A percentile compares a stretch with the other conserved stretches of the same genome.
These are phyloP conservation scores for Dysidea cf. avara DNA, from an alignment of 37 sponge, comb jelly and placozoan species.

Conservation along the genomic window DNA sequence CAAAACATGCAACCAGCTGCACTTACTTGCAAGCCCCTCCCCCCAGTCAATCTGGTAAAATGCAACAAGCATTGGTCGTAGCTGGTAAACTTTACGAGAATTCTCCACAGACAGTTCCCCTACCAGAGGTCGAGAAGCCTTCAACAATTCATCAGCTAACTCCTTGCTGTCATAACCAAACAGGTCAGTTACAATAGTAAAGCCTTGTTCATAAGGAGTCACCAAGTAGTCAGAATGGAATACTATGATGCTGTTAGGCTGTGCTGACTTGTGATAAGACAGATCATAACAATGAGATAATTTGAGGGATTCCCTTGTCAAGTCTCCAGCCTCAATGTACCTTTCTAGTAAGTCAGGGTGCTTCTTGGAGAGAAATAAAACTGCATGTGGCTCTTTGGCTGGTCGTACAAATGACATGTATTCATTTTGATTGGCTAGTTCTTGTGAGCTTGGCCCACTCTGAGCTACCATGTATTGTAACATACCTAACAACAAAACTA, in stretches of 20 bases:
- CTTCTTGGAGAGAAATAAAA: conserved; percentile 44
- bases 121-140: conserved; percentile 44
- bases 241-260: conserved; percentile 27
- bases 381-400: conserved; percentile 21
- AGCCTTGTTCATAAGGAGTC: conserved; percentile 32
- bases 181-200: conserved; percentile 4
- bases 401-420: conserved; percentile 36
- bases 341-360: conserved; percentile 8
- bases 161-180: neutral
- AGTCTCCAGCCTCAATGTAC: conserved; percentile 52
- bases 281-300: conserved; percentile 47
- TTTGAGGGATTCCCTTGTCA: conserved; percentile 21
- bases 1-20: neutral
- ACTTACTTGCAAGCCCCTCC: conserved; percentile 33
- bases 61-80: conserved; percentile 65
- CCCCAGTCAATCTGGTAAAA: conserved; percentile 66
- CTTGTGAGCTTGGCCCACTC: conserved; percentile 67
- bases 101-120: conserved; percentile 64
- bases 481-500: conserved; percentile 38
- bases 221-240: conserved; percentile 33
- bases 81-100: conserved; percentile 1
- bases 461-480: conserved; percentile 69
- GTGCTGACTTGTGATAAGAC: conserved; percentile 20
- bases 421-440: conserved; percentile 20
- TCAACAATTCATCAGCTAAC: conserved; percentile 7